Evolutionary conservation across 2,797 vertebrate species (phyloP).

Genomic region (Sebastes vulpes): DNA sequence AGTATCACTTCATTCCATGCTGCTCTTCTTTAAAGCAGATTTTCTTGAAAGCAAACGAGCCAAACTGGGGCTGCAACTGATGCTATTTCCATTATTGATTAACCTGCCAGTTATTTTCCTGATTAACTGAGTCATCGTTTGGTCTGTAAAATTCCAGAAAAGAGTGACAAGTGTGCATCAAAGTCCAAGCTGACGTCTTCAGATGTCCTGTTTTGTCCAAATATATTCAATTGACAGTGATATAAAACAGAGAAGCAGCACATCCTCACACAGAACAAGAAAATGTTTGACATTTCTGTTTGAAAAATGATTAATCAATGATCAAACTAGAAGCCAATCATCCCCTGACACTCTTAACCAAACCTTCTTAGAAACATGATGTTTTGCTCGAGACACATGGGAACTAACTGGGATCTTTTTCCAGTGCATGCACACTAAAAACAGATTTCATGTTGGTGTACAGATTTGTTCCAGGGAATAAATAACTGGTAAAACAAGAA

Average conservation of each 20-base stretch:
- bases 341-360: neutral
- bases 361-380: no score
- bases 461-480: neutral
- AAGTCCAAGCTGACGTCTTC: neutral
- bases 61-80: neutral
- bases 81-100: neutral
- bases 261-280: neutral
- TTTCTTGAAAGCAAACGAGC: neutral
- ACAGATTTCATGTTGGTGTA: neutral
- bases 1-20: neutral
- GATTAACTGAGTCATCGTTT: neutral
- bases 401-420: neutral
- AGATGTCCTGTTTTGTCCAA: neutral
- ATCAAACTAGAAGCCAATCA: neutral
- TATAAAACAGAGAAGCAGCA: neutral
- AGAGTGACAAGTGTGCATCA: neutral
- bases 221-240: neutral
- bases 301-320: neutral
- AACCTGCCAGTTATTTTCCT: neutral
- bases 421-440: neutral
- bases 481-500: constrained; percentile 44
- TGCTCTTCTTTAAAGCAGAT: neutral
- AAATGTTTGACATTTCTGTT: neutral
- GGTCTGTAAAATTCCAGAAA: neutral
- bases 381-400: neutral